Base-by-base conservation (phyloP, 1,140 invertebrate species). In the Vanessa tameamea region DNA sequence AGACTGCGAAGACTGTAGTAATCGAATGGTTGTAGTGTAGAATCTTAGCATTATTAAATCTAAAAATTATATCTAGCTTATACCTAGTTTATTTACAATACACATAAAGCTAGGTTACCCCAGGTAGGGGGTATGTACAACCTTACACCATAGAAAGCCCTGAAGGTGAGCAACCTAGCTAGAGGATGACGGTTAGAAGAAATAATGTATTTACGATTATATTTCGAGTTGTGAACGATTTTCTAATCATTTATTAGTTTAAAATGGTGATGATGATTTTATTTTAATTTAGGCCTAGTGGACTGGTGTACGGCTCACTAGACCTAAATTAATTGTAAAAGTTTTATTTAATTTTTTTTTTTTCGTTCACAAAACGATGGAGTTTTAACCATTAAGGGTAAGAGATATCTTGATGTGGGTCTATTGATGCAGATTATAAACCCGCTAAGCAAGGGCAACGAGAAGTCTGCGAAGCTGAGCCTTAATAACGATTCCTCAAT, bases 81-180 rank as follows among this genome's bases (percentile, higher is more conserved):
- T 64, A 55, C 71, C 64, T 69, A 64, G 59, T 75, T 77, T 78
- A 78, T 78, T 78, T 75, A 77, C 76, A 77, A 3, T 66, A 80
- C 73, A 80, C 70, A 73, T 64, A 80, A 78, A 80, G 76, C 76
- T 68, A 68, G 47, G 65, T 65, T 72, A 68, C 73, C 76, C 76
- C 59, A 64, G 75, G 77, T 72, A 75, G 65, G 47, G 48, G 65
- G 31, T 31, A 47, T 23, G 77, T 69, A 70, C 66, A 76, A 57
- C 76, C 76, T 78, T 79, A 55, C 72, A 77, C 78, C 78, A 71
- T 72, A 68, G 66, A 72, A 78, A 78, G 73, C 71, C 78, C 78
- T 59, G 57, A 50, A 55, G 64, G 53, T 72, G 57, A 66, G 55
- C 20, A n/a, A 69, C 71, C 69, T 65, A 66, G 70, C 69, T 73